Base-by-base conservation (phyloP, 2,797 vertebrate genomes). In the Clarias pachynema region DNA sequence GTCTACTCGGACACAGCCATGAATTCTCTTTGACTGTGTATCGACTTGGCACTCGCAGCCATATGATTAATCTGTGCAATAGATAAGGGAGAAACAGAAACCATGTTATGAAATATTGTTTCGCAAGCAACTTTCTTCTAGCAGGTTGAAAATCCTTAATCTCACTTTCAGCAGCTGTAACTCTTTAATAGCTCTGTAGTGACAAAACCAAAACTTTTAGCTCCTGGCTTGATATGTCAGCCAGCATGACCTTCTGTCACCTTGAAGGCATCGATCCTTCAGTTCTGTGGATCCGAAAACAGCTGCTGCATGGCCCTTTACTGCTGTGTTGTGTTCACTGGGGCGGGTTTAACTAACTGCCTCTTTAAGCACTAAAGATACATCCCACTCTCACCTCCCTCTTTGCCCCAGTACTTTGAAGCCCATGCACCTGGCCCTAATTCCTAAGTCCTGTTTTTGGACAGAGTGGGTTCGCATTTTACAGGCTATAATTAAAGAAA, bases 401-500 rank as follows among this genome's bases (percentile, higher is more conserved):
- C 69, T 88, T 53, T 86, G 62, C 75, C 63, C 65, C 20, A 66
- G 18, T n/a, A 60, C 68, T 86, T 84, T 86, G 77, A 86, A 84
- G 86, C 77, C 37, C 79, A 77, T 62, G 69, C 88, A 85, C 86
- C 86, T 87, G 87, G 86, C 82, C 60, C 57, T 22, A 69, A 74
- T 84, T 79, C 83, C 69, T 26, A 63, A 86, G 82, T 75, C 74
- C 57, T 6, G 14, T 87, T 85, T 66, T 59, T 82, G 34, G 68
- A 86, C 59, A 68, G 80, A 85, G 44, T 53, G n/a, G 81, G 78
- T 16, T 83, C 57, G 78, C 53, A 16, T 69, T 84, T 79, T 83
- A 68, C 77, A 81, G 83, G 70, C 87, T 90, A 80, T 90, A 88
- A 90, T 90, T 88, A 87, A 86, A 72, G 86, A 85, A 85, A 84